phyloP scores from a whole-genome alignment of 1,140 invertebrate species.

The Drosophila lacteicornis region DNA sequence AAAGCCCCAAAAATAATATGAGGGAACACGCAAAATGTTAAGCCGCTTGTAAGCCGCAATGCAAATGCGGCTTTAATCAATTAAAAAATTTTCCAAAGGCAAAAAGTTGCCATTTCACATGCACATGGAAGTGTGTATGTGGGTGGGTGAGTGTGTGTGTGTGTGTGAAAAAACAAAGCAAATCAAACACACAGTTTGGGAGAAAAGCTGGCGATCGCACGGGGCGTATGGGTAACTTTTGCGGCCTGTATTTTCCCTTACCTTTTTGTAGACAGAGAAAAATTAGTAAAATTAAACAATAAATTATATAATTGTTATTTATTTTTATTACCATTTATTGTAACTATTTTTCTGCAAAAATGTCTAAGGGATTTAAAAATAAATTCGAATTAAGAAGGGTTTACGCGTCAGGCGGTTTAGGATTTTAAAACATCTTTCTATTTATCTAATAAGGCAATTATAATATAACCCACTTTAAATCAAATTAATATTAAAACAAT shows the following conservation, averaged over 20 bases:
- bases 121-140: not conserved
- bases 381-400: too few relatives aligned
- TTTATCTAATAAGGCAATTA: too few relatives aligned
- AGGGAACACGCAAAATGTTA: slow-evolving; percentile 61
- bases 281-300: too few relatives aligned
- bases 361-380: too few relatives aligned
- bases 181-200: slow-evolving; percentile 20
- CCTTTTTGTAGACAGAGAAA: not conserved
- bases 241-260: slow-evolving; percentile 31
- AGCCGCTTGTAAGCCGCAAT: slow-evolving; percentile 79
- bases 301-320: too few relatives aligned
- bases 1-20: slow-evolving; percentile 53
- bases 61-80: slow-evolving; percentile 82
- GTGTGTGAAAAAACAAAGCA: slow-evolving; percentile 18
- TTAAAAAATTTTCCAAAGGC: slow-evolving; percentile 73
- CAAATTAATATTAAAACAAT: too few relatives aligned
- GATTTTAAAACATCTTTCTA: too few relatives aligned
- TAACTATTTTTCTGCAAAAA: too few relatives aligned
- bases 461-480: too few relatives aligned
- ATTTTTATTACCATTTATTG: too few relatives aligned
- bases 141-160: slow-evolving; percentile 7
- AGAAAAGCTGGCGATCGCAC: slow-evolving; percentile 27
- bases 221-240: slow-evolving; percentile 74
- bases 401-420: too few relatives aligned
- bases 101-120: slow-evolving; percentile 54